A percentile compares a stretch with the other conserved stretches of the same genome.
phyloP scores from a whole-genome alignment of 2,113 vertebrate genomes.

The chimpanzee (Pan troglodytes) region NHGRI_mPanTro3-v2.1_pri NC_072407.2:77899001-77899500 shows the following conservation, averaged over 20 bases:
- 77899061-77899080: neutral
- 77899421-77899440: neutral
- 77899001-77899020: neutral
- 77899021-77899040: neutral
- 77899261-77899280: neutral
- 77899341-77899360: neutral
- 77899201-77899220: neutral
- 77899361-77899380: neutral
- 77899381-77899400: neutral
- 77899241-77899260: neutral
- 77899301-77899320: neutral
- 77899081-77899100: neutral
- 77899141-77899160: neutral
- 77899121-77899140: neutral
- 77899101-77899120: neutral
- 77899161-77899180: neutral
- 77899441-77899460: neutral
- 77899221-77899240: neutral
- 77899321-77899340: neutral
- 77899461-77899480: neutral
- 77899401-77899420: neutral
- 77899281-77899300: neutral
- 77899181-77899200: neutral
- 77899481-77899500: neutral
- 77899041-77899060: neutral